Evolutionary conservation across 2,113 vertebrate species (phyloP), one percentile per base, ranked within the genome.

Genomic region (Anas platyrhynchos): DNA sequence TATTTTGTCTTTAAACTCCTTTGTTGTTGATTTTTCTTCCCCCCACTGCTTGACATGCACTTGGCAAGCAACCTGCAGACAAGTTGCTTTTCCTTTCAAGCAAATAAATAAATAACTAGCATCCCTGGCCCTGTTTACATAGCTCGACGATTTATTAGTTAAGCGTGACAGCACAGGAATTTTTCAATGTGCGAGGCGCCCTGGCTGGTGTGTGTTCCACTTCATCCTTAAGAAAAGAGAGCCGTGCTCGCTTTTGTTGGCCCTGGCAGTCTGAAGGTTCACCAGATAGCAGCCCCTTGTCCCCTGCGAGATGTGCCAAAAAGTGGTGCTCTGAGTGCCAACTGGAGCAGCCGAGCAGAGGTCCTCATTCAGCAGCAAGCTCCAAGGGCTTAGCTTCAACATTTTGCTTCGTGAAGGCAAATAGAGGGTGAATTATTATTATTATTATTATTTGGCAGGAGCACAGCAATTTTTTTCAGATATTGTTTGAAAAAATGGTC

Each of bases 91-190:
- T 38, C 3, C 31, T 63, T 83, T 84, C 36, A 67, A 81, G 73
- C 71, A 92, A 96, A 88, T 36, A 94, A 95, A 95, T 71, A 93
- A 87, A 71, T 86, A 91, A 95, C 91, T 26, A 81, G 16, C 74
- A 76, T 90, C 94, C 78, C 78, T 14, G 4, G 36, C 62, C 63
- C 92, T 92, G 77, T 94, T 95, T 91, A 85, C 86, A 89, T 66
- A 89, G 75, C 87, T 77, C 0, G 0, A 67, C 50, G 1, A 96
- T 96, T 89, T 95, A 85, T 95, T 73, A 61, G 75, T 92, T 91
- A 76, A 89, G 94, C 2, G 31, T 97, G 96, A 97, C 94, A 89
- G 77, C 91, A 43, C 41, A 94, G 91, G 90, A 94, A 95, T 97
- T 95, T 96, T 97, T 96, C 91, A 93, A 4, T 54, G 78, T 52